phyloP scores from a whole-genome alignment of 2,888 invertebrate species.

The Andricus quercusramuli region DNA sequence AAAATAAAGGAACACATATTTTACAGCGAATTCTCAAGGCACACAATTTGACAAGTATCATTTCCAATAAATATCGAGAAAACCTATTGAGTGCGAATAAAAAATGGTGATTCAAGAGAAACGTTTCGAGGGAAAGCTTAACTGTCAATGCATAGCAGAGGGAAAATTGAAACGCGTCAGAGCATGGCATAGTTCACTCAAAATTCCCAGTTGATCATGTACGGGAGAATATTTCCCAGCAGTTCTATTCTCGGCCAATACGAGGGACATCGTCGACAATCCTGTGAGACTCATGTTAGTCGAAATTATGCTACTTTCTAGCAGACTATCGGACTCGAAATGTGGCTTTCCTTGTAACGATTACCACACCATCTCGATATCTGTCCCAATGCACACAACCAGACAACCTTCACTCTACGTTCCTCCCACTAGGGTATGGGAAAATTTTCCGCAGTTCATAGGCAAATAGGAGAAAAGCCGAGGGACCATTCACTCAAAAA shows the following conservation, averaged over 20 bases:
- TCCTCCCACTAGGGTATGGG: neutral
- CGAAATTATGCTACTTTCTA: slow-evolving; percentile 59
- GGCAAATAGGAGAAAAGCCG: neutral
- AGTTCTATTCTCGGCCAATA: slow-evolving; percentile 49
- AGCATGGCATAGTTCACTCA: slow-evolving; percentile 20
- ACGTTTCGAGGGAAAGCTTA: neutral
- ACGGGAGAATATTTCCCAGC: slow-evolving; percentile 28
- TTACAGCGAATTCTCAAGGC: neutral
- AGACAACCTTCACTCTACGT: slow-evolving; percentile 17
- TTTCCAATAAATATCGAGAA: neutral
- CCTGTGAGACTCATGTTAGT: slow-evolving; percentile 55
- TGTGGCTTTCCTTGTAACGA: slow-evolving; percentile 49
- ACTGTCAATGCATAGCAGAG: slow-evolving; percentile 25
- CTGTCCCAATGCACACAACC: slow-evolving; percentile 21
- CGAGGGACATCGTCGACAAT: slow-evolving; percentile 51
- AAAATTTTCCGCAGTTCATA: slow-evolving; percentile 19
- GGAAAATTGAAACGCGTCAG: slow-evolving; percentile 50
- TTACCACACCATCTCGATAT: slow-evolving; percentile 38
- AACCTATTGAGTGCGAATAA: neutral
- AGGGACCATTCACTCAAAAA: too few relatives aligned
- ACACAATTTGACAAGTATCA: neutral
- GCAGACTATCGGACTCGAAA: slow-evolving; percentile 53
- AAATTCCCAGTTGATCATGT: slow-evolving; percentile 32
- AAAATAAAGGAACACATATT: too few relatives aligned
- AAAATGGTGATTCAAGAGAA: neutral